phyloP scores from a whole-genome alignment of 64 coral and sea anemone genomes.

The Montipora capricornis region DNA sequence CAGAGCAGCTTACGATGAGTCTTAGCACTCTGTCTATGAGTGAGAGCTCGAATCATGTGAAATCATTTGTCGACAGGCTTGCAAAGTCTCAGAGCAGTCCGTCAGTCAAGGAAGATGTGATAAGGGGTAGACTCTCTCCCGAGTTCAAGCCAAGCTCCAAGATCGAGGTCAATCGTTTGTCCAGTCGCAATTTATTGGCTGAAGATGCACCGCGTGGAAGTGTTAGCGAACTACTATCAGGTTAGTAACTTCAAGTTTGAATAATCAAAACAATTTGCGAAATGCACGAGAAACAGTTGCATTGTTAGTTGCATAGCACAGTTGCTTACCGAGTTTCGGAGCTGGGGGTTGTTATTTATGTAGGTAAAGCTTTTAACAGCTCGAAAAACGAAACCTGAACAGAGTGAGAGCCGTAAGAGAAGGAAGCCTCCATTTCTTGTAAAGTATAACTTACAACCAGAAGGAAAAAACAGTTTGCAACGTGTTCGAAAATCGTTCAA shows the following conservation, averaged over 20 bases:
- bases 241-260: neutral
- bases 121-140: constrained; percentile 1
- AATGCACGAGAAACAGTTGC: no score
- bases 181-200: neutral
- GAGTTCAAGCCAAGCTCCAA: neutral
- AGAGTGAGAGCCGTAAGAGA: no score
- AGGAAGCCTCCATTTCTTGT: no score
- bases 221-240: constrained; percentile 4
- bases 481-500: no score
- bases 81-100: constrained; percentile 66
- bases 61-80: constrained; percentile 46
- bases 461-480: no score
- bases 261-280: neutral
- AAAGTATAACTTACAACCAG: no score
- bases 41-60: constrained; percentile 20
- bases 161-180: neutral
- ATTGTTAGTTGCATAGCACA: no score
- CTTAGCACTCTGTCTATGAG: constrained; percentile 70
- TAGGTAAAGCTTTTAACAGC: no score
- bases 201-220: neutral
- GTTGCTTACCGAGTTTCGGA: no score
- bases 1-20: constrained; percentile 71
- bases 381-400: no score
- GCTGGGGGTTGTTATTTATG: no score
- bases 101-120: constrained; percentile 49